Conservation (phyloP, 1,140 invertebrate species). For the Papilio polyxenes region DNA sequence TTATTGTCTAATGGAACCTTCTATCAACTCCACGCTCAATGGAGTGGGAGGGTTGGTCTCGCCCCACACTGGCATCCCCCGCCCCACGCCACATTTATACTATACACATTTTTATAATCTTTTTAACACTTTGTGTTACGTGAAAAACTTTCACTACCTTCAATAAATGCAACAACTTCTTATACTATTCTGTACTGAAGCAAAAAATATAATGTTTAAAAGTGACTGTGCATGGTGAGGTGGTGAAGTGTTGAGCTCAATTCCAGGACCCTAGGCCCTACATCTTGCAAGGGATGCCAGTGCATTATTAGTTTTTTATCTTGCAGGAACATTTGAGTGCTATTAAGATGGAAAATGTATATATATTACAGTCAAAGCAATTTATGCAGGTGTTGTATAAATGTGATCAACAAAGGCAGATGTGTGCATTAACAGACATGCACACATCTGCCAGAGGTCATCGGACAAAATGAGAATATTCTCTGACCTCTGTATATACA, state of each 20-base stretch:
- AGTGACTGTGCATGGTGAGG: neutral
- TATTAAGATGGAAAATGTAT: neutral
- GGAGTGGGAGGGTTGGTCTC: neutral
- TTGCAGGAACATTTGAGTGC: neutral
- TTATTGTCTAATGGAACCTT: conserved; percentile 78
- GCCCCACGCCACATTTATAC: too few species aligned
- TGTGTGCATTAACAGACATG: too few species aligned
- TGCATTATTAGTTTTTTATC: neutral
- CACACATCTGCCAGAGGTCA: too few species aligned
- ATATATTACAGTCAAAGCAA: neutral
- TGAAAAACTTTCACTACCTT: neutral
- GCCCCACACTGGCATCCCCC: neutral
- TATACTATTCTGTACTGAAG: neutral
- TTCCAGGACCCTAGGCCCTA: neutral
- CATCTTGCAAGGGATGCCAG: neutral
- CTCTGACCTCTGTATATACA: too few species aligned
- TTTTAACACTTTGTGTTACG: neutral
- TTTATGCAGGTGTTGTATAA: too few species aligned
- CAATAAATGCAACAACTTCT: neutral
- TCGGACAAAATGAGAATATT: too few species aligned
- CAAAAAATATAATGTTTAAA: neutral
- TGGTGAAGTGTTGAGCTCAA: neutral
- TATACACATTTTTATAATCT: too few species aligned
- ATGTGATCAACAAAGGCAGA: too few species aligned
- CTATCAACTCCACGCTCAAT: conserved; percentile 46